Conservation (phyloP, 2,888 invertebrate species). For the Cyrtodaria siliqua region DNA sequence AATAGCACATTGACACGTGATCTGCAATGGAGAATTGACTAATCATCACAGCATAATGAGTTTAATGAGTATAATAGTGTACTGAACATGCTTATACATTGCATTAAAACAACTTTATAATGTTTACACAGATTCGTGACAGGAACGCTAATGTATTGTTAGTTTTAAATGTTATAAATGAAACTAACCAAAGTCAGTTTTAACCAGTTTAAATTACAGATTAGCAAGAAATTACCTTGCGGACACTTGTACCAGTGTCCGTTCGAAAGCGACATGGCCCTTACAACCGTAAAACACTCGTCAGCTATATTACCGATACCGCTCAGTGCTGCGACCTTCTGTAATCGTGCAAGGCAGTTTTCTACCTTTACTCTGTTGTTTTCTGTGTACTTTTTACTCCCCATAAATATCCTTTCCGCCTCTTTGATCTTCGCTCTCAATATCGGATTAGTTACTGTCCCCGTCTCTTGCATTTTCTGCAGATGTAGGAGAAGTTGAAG, state of each 20-base stretch:
- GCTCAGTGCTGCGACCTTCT: neutral
- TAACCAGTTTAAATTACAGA: too few species aligned
- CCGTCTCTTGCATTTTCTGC: constrained; percentile 9
- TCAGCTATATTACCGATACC: constrained; percentile 83
- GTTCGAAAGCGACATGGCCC: constrained; percentile 88
- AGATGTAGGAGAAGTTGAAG: constrained; percentile 39
- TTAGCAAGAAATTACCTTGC: too few species aligned
- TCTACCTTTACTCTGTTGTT: neutral
- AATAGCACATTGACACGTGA: too few species aligned
- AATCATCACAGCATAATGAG: too few species aligned
- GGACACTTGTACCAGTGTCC: constrained; percentile 92
- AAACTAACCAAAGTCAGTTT: too few species aligned
- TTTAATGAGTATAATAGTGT: too few species aligned
- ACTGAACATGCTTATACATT: too few species aligned
- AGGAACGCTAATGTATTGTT: too few species aligned
- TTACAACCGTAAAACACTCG: constrained; percentile 88
- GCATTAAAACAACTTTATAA: too few species aligned
- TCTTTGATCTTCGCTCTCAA: constrained; percentile 21
- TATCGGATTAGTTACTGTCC: constrained; percentile 7
- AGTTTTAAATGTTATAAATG: too few species aligned
- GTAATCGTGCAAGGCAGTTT: neutral
- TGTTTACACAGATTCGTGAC: too few species aligned
- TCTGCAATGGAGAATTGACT: too few species aligned
- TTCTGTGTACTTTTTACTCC: neutral
- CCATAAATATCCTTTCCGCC: neutral